Base-by-base conservation (phyloP, 2,888 invertebrate genomes). In the Hirtodrosophila cameraria region DNA sequence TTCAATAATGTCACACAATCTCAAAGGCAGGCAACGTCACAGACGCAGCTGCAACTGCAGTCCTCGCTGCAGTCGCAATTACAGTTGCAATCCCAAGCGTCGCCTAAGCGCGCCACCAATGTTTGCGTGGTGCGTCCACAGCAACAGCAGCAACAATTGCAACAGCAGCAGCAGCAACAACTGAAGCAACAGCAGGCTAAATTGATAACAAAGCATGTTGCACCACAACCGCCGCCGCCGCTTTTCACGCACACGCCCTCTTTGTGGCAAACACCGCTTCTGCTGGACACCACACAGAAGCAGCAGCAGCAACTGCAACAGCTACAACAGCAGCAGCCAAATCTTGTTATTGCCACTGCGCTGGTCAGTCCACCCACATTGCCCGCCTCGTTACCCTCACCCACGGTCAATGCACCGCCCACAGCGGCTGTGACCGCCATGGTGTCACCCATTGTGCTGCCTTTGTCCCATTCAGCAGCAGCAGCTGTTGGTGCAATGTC, bases 211-310 rank as follows among this genome's bases (percentile, higher is more conserved):
- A 70, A 67, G 23, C 57, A 72, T 20, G 31, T 35, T 55, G 64
- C 75, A 75, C 38, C 83, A 71, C 68, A 57, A 49, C 83, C 78
- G 20, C 84, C 88, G 41, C 80, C 79, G 7, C 73, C 88, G 39
- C 78, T 80, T 38, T 84, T 63, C 52, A 83, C 67, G 69, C 88
- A 78, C 65, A 88, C 88, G 35, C 88, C 89, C 6, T 89, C 89
- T 41, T 64, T 89, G 76, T 89, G 89, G 89, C 89, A 89, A 65
- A 89, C 89, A 3, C 89, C 89, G 25, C 73, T 89, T 13, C 70
- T 89, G 18, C 73, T 89, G 75, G 89, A 89, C 28, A 75, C 82
- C 36, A 65, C 50, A 25, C 78, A 81, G 39, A 84, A 79, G 49
- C 76, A 78, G 30, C 57, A 82, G 5, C 78, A 59, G 11, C 74